Base-by-base conservation (phyloP, 1,140 invertebrate genomes). In the Tetramorium parvispinum region DNA sequence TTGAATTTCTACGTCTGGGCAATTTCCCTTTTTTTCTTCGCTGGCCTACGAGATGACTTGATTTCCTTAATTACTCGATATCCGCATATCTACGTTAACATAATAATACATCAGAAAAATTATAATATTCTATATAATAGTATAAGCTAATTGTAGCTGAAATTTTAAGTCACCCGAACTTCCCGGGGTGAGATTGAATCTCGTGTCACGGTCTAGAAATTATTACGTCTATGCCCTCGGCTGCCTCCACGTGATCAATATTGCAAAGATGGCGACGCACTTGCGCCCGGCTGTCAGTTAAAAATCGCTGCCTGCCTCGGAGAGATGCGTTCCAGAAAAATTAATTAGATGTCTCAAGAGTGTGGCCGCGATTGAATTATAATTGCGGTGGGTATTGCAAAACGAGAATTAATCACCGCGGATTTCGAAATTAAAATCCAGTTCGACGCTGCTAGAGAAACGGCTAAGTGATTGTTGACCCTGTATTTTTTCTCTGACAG, bases 401-500 rank as follows among this genome's bases (percentile, higher is more conserved):
- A 16, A 5, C 1, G 0, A 37, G 4, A 21, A 78, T 65, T 43
- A 13, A 46, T 46, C 46, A 21, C 8, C 11, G 8, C 32, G 13
- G 8, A 73, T 71, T 27, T 46, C 4, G 24, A 51, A 32, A 24
- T 3, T n/a, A 73, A 13, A 51, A 32, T 13, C n/a, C n/a, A 37
- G n/a, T 2, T 11, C 66, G 7, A 53, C 37, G 11, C 27, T 51
- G 8, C 3, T 21, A 24, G 2, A 37, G 3, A 18, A 55, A 43
- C 18, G 8, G 0, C 16, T 70, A 13, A 49, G 16, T 7, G 77
- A 46, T 65, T 13, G 5, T 13, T 68, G 43, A 81, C 24, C 8
- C 4, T 46, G 63, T 32, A 43, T 75, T n/a, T n/a, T 86, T 8
- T 55, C 10, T 55, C 10, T 16, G 11, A 53, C 32, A 95, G 94